These are phyloP conservation scores for Psettodes erumei DNA, from an alignment of 2,113 vertebrate species.

Conservation along the genomic window DNA sequence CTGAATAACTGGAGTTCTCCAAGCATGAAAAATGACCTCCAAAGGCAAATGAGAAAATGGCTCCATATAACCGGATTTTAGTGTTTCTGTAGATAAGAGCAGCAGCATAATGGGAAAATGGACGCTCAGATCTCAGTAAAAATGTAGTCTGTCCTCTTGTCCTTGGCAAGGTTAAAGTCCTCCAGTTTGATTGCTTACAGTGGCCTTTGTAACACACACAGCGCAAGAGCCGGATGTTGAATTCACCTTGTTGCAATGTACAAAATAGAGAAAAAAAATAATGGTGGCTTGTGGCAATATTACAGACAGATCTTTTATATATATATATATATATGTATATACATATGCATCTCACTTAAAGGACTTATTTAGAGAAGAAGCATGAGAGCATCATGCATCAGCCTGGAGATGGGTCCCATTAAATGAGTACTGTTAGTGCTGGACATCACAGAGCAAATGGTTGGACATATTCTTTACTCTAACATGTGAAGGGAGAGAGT, in stretches of 20 bases:
- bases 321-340: constrained; percentile 30
- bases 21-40: constrained; percentile 81
- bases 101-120: constrained; percentile 76
- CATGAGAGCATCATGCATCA: constrained; percentile 23
- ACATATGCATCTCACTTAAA: constrained; percentile 53
- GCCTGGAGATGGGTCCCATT: constrained; percentile 29
- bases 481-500: constrained; percentile 74
- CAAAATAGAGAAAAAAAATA: constrained; percentile 59
- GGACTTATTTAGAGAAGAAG: constrained; percentile 44
- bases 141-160: constrained; percentile 62
- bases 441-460: constrained; percentile 29
- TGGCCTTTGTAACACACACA: constrained; percentile 52
- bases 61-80: constrained; percentile 82
- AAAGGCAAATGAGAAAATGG: constrained; percentile 82
- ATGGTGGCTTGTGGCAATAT: constrained; percentile 78
- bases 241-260: constrained; percentile 47
- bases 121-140: constrained; percentile 71
- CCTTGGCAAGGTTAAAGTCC: constrained; percentile 77
- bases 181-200: constrained; percentile 56
- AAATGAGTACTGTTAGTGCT: constrained; percentile 30
- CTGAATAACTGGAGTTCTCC: constrained; percentile 74
- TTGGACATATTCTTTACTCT: constrained; percentile 45
- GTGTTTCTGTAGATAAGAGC: constrained; percentile 82
- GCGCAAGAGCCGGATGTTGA: constrained; percentile 33
- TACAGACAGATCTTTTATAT: constrained; percentile 47